Evolutionary conservation across 2,797 vertebrate species (phyloP), one percentile per base, ranked within the genome.

Genomic region (Leptatherina wallacei): DNA sequence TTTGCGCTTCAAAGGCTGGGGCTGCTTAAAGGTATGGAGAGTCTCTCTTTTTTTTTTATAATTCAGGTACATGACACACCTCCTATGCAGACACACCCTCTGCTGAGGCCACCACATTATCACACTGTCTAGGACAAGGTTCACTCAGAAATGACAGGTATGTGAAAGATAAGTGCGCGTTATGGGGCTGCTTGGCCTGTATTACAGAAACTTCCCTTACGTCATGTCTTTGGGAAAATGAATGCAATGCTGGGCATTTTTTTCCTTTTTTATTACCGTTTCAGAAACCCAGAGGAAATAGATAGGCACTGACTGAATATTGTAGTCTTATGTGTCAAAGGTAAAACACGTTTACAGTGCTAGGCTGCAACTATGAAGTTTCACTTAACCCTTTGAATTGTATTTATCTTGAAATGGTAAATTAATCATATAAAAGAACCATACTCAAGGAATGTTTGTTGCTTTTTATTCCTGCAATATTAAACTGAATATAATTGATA

Each of bases 31-130:
- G 36, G 36, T 44, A 44, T 9, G 13, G 10, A 18, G 14, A 14
- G 9, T 11, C 35, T 51, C 3, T 32, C 30, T 32, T 3, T 27
- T 32, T 11, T 60, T 62, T 32, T 7, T 40, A 52, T 65, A 5
- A 54, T 44, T 24, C 55, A 86, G 80, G 73, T 80, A 35, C 22
- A 73, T 54, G 86, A 59, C 83, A 80, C 90, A 93, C 90, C 89
- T 89, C 18, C 72, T 42, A 30, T 62, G 66, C 75, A 61, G 83
- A 80, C 92, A 89, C 93, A 74, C 91, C 93, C 83, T 82, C 61
- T 61, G 42, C 54, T 69, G 16, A 71, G 14, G 30, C 51, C 58
- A 29, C 77, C 54, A 51, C 78, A 40, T 62, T 66, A 69, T 77
- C 54, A 6, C 58, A 38, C 36, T 59, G 74, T 75, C 12, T 56